phyloP scores from a whole-genome alignment of 2,888 invertebrate genomes.

The Perizoma affinitatum region DNA sequence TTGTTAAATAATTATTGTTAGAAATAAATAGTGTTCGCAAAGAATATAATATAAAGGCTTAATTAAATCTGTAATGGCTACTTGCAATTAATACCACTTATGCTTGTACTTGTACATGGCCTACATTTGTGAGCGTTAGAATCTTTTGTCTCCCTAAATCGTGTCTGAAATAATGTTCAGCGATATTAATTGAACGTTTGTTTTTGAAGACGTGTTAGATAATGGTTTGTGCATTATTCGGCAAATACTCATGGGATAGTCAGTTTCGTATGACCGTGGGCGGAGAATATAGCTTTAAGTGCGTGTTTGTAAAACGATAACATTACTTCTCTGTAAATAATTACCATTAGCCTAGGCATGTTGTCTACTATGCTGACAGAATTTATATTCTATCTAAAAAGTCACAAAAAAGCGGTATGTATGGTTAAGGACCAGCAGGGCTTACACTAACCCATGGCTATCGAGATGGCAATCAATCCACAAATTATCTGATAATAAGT shows the following conservation, averaged over 20 bases:
- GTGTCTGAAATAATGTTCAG: slow-evolving; percentile 30
- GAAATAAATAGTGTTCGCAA: not conserved
- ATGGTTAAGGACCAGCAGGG: not conserved
- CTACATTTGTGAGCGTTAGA: slow-evolving; percentile 3
- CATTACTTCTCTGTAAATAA: slow-evolving; percentile 12
- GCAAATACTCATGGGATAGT: slow-evolving; percentile 79
- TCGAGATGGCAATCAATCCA: too few relatives aligned
- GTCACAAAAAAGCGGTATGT: not conserved
- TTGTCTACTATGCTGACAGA: not conserved
- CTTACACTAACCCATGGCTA: too few relatives aligned
- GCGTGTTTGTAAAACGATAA: slow-evolving; percentile 47
- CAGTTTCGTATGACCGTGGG: slow-evolving; percentile 57
- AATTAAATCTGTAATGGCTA: not conserved
- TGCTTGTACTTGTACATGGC: not conserved
- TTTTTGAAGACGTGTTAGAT: slow-evolving; percentile 37
- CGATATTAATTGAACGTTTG: slow-evolving; percentile 43
- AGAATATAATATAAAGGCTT: not conserved
- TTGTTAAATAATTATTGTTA: not conserved
- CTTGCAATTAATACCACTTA: not conserved
- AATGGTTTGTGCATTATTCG: slow-evolving; percentile 77
- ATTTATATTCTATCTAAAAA: not conserved
- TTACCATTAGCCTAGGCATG: not conserved
- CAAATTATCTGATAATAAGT: too few relatives aligned
- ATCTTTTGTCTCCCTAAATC: not conserved
- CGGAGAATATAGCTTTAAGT: slow-evolving; percentile 65